These are phyloP conservation scores for Pinctada fucata DNA, from an alignment of 2,888 invertebrate genomes.

Conservation along the genomic window DNA sequence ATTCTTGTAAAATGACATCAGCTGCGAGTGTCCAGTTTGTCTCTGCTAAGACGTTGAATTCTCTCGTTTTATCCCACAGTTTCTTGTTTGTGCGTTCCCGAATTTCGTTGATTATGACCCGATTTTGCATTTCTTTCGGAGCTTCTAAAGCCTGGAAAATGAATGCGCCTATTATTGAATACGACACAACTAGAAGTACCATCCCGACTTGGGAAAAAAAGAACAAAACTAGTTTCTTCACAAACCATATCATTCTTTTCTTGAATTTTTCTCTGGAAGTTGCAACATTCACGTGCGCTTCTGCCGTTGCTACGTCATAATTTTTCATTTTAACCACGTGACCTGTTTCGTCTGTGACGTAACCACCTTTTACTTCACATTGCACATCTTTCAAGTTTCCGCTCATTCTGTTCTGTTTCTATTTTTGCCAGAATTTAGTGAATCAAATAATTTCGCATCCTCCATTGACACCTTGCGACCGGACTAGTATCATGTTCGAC, in stretches of 20 bases:
- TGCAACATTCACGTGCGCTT: no score
- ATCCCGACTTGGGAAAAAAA: conserved; percentile 53
- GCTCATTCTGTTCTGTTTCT: no score
- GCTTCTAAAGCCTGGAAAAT: conserved; percentile 49
- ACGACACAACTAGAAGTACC: conserved; percentile 48
- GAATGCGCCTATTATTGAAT: conserved; percentile 49
- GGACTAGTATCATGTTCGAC: no score
- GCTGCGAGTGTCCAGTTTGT: conserved; percentile 92
- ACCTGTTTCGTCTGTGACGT: no score
- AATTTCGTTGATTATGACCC: conserved; percentile 30
- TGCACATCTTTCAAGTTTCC: no score
- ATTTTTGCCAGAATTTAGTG: no score
- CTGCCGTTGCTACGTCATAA: no score
- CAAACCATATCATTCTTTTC: neutral
- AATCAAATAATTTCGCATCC: no score
- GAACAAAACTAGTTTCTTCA: conserved; percentile 37
- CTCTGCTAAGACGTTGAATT: conserved; percentile 88
- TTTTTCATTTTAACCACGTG: no score
- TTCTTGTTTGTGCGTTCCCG: conserved; percentile 38
- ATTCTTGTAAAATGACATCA: conserved; percentile 85
- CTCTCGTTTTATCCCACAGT: conserved; percentile 91
- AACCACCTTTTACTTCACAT: no score
- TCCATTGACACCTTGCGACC: no score
- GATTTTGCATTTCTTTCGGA: conserved; percentile 42
- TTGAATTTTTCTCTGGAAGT: neutral